Evolutionary conservation across 2,888 invertebrate genomes (phyloP).

Genomic region (Lordiphosa andalusiaca): DNA sequence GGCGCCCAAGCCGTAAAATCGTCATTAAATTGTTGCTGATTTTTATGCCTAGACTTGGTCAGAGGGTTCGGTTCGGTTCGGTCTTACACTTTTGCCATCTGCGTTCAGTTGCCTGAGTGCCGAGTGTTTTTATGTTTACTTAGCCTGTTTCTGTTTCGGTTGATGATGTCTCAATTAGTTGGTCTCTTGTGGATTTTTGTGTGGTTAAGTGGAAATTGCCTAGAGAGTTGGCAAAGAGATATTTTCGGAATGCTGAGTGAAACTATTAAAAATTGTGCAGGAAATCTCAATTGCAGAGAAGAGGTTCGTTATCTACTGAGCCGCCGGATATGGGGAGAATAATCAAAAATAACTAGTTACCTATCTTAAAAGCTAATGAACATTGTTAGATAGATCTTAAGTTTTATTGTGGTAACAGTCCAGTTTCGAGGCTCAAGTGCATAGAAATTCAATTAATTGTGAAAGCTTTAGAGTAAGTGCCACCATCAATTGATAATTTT

Average conservation of each 20-base stretch:
- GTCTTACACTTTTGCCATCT: slow-evolving; percentile 56
- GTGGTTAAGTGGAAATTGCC: slow-evolving; percentile 26
- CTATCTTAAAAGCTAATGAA: not conserved
- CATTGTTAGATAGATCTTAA: slow-evolving; percentile 1
- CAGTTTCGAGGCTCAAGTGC: too few species aligned
- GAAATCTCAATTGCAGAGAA: slow-evolving; percentile 9
- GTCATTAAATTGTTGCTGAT: slow-evolving; percentile 73
- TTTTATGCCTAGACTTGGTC: slow-evolving; percentile 33
- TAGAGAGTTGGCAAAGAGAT: slow-evolving; percentile 11
- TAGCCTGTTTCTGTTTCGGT: slow-evolving; percentile 19
- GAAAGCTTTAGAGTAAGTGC: too few species aligned
- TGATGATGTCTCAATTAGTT: slow-evolving; percentile 68
- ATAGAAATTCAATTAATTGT: too few species aligned
- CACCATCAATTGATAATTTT: too few species aligned
- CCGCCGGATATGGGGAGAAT: slow-evolving; percentile 10
- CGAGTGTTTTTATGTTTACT: slow-evolving; percentile 45
- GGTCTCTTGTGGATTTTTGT: slow-evolving; percentile 49
- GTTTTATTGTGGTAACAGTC: not conserved
- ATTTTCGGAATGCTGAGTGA: slow-evolving; percentile 11
- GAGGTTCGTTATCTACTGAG: slow-evolving; percentile 8
- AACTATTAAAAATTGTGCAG: slow-evolving; percentile 32
- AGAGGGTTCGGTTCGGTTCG: slow-evolving; percentile 15
- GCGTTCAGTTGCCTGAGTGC: not conserved
- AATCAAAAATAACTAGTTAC: slow-evolving; percentile 2
- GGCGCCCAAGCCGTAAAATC: slow-evolving; percentile 64